These are phyloP conservation scores for Anthopleura xanthogrammica DNA, from an alignment of 92 coral and sea anemone species.

Conservation along the genomic window DNA sequence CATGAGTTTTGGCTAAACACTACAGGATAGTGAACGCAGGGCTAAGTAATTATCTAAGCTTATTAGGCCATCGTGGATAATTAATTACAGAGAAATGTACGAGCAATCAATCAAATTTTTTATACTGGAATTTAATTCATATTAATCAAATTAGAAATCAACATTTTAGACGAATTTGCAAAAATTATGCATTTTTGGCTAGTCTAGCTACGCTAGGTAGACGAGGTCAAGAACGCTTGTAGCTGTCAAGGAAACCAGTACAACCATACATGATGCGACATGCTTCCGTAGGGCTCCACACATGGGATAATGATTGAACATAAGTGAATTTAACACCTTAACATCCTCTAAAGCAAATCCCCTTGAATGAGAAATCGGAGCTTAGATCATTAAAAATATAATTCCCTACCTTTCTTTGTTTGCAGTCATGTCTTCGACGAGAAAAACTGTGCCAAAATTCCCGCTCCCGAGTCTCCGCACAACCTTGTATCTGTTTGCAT, in stretches of 20 bases:
- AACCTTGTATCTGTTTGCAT: slow-evolving; percentile 82
- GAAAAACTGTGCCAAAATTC: slow-evolving; percentile 89
- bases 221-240: slow-evolving; percentile 4
- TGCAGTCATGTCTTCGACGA: slow-evolving; percentile 75
- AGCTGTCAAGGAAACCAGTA: slow-evolving; percentile 5
- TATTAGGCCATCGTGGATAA: background rate
- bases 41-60: background rate
- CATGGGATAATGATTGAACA: background rate
- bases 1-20: background rate
- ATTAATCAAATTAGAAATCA: background rate
- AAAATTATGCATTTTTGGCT: background rate
- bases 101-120: background rate
- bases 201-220: background rate
- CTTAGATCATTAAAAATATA: background rate
- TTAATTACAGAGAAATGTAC: background rate
- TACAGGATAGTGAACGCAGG: background rate
- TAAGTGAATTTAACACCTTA: background rate
- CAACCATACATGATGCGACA: background rate
- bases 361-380: background rate
- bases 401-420: slow-evolving; percentile 60
- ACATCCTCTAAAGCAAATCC: background rate
- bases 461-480: slow-evolving; percentile 85
- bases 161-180: background rate
- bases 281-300: background rate
- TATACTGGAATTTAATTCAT: background rate